Percentiles rank a stretch among this genome's conserved stretches.
Conservation (phyloP, 2,888 invertebrate genomes). For the Hyppa rectilinea region DNA sequence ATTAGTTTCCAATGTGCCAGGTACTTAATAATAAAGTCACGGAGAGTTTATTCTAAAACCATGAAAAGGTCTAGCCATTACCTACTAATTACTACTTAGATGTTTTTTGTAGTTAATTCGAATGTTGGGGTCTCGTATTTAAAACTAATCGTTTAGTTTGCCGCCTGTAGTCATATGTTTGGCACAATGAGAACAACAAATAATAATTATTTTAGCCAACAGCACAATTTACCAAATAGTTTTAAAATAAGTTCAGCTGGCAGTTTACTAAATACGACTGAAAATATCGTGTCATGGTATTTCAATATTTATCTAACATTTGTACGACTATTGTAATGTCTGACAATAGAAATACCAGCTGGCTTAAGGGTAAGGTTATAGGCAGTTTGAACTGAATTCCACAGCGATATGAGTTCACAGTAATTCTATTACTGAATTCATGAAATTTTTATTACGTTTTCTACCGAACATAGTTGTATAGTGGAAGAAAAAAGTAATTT, state of each 20-base stretch:
- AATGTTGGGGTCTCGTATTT: too few relatives aligned
- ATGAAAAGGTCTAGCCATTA: too few relatives aligned
- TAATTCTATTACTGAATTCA: constrained; percentile 30
- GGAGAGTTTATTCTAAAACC: too few relatives aligned
- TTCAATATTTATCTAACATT: constrained; percentile 11
- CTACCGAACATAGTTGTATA: background rate
- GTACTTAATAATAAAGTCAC: too few relatives aligned
- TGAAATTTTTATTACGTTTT: constrained; percentile 20
- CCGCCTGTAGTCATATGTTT: background rate
- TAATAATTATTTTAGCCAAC: constrained; percentile 24
- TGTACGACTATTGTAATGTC: constrained; percentile 14
- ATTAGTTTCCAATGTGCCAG: too few relatives aligned
- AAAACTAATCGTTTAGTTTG: too few relatives aligned
- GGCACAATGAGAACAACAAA: background rate
- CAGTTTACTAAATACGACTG: background rate
- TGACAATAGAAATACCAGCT: constrained; percentile 39
- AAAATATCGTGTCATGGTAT: background rate
- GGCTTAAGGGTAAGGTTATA: constrained; percentile 14
- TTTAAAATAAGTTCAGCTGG: constrained; percentile 9
- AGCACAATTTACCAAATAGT: constrained; percentile 8
- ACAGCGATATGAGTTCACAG: constrained; percentile 39
- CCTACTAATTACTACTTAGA: too few relatives aligned
- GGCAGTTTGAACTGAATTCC: constrained; percentile 39
- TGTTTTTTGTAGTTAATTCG: too few relatives aligned
- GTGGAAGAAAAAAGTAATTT: background rate